Evolutionary conservation across 2,113 vertebrate species (phyloP), one percentile per base, ranked within the genome.

Genomic region (Antennarius striatus): DNA sequence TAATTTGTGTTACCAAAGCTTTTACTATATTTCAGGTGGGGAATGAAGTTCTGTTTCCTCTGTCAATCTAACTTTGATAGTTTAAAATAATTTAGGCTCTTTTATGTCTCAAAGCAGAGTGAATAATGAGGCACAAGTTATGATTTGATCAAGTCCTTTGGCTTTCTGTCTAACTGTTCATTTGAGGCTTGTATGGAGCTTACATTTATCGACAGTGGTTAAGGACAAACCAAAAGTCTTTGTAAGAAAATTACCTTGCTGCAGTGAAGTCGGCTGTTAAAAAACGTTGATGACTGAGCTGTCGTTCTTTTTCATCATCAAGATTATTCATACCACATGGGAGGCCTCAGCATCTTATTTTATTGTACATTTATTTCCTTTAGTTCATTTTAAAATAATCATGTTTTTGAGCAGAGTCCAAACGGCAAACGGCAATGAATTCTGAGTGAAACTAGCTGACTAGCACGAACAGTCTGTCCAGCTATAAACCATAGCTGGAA

Each of bases 211-310:
- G 56, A 72, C 63, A 71, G 72, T 74, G 78, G 86, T 86, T 73
- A 84, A 60, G 51, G 54, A 68, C 65, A 65, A 77, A 78, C 49
- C 64, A 82, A 77, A 79, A 75, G 66, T 81, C 71, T 87, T 79
- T 85, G 89, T 88, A 88, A 77, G 61, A 49, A 78, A 84, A 86
- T 85, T 72, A 84, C 81, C 65, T 73, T 77, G 50, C 68, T 84
- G 79, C 52, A 51, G 52, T 74, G 58, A 84, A 85, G 70, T 80
- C 57, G 17, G 29, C 56, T 67, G 72, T 79, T 86, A 81, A 79
- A 88, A 86, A 71, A 74, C 65, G 80, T 81, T 4, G 32, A 60
- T 73, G 63, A 68, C 50, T 68, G 47, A 71, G 65, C 69, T 73
- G 68, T 50, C 56, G 1, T 51, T 82, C 53, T 51, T 61, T 58